Percentiles rank a stretch among this genome's conserved stretches.
Conservation (phyloP, 1,140 invertebrate species). For the Eueides isabella region DNA sequence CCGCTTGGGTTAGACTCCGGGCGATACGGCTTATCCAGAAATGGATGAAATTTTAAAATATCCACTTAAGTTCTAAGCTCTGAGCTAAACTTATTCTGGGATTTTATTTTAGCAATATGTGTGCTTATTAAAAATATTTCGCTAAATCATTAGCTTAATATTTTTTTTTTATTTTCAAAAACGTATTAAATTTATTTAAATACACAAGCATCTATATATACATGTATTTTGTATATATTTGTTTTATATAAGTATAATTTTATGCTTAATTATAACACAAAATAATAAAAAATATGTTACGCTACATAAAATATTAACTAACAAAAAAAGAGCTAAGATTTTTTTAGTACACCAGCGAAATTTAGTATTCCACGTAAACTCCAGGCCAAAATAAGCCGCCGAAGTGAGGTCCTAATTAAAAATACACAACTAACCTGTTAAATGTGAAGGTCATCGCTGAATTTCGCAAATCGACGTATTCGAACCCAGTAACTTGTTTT, state of each 20-base stretch:
- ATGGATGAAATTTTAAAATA: conserved; percentile 26
- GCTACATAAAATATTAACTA: too few relatives aligned
- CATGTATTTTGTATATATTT: too few relatives aligned
- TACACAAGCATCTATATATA: neutral
- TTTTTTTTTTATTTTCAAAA: neutral
- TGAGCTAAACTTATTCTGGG: neutral
- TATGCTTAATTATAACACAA: too few relatives aligned
- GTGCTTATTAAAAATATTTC: neutral
- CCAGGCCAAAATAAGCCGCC: conserved; percentile 24
- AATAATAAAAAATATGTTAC: too few relatives aligned
- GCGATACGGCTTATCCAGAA: conserved; percentile 15
- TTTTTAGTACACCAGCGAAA: neutral
- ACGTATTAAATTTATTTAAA: neutral
- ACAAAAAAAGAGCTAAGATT: neutral
- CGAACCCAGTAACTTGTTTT: conserved; percentile 46
- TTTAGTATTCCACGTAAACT: neutral
- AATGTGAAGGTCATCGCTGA: conserved; percentile 65
- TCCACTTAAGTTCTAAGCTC: neutral
- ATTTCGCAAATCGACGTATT: conserved; percentile 53
- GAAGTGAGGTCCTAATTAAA: conserved; percentile 54
- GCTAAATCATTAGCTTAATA: neutral
- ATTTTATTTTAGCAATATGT: neutral
- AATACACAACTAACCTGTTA: conserved; percentile 70
- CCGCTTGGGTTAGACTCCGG: conserved; percentile 2
- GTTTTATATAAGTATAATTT: too few relatives aligned